Conservation (phyloP, 2,113 vertebrate genomes). For the Sakesphorus luctuosus region DNA sequence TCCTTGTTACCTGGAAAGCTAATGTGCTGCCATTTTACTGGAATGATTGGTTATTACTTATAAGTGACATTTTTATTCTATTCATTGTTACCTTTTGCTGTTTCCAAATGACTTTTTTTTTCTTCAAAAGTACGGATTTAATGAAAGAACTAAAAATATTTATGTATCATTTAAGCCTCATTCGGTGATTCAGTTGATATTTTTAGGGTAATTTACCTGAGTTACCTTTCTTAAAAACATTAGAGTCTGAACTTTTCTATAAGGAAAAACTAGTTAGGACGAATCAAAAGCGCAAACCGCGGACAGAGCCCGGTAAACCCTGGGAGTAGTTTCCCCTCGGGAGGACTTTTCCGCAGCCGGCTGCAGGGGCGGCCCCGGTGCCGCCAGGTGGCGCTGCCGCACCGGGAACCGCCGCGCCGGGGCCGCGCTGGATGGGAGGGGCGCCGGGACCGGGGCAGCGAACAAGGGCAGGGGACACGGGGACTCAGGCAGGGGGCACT, state of each 20-base stretch:
- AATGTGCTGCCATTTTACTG: not conserved
- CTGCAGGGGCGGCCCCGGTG: rapidly evolving
- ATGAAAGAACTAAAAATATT: not conserved
- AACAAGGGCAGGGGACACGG: too few relatives aligned
- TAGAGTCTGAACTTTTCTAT: not conserved
- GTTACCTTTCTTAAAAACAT: not conserved
- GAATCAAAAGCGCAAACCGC: not conserved
- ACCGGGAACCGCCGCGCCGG: not conserved
- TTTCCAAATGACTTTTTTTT: not conserved
- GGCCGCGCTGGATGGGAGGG: not conserved
- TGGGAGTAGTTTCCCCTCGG: not conserved
- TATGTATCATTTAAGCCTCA: not conserved
- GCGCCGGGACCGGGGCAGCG: not conserved
- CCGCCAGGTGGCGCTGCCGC: slow-evolving; percentile 32
- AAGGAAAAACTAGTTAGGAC: not conserved
- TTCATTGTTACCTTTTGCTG: not conserved
- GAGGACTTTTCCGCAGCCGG: rapidly evolving
- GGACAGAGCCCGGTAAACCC: rapidly evolving
- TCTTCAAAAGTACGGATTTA: not conserved
- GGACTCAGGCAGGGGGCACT: too few relatives aligned
- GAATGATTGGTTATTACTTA: not conserved
- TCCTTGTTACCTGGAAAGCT: not conserved
- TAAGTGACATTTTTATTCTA: not conserved
- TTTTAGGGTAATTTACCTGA: not conserved
- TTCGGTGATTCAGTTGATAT: not conserved